Percentiles rank a stretch among this genome's conserved stretches.
phyloP scores from a whole-genome alignment of 2,888 invertebrate species.

The Adineta ricciae region DNA sequence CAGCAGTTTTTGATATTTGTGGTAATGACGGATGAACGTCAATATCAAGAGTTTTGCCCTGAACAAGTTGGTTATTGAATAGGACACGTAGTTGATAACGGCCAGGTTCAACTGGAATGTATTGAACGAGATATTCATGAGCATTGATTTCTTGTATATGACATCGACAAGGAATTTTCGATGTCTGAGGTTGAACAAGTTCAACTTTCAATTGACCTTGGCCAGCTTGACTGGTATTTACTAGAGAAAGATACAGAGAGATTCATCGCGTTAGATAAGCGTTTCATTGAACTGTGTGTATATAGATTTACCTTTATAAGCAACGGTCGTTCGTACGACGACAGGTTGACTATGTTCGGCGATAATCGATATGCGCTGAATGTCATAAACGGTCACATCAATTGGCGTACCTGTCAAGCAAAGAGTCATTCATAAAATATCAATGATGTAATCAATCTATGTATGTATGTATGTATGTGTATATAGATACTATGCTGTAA shows the following conservation, averaged over 20 bases:
- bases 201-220: slow-evolving; percentile 78
- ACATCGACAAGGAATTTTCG: slow-evolving; percentile 65
- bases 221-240: slow-evolving; percentile 94
- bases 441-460: not conserved
- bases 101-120: slow-evolving; percentile 80
- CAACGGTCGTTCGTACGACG: not conserved
- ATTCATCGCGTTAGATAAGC: too few relatives aligned
- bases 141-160: slow-evolving; percentile 37
- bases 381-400: not conserved
- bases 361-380: not conserved
- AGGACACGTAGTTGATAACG: slow-evolving; percentile 83
- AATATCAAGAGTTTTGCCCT: slow-evolving; percentile 54
- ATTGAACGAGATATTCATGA: slow-evolving; percentile 79
- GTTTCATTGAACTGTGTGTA: not conserved
- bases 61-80: slow-evolving; percentile 90
- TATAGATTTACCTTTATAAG: slow-evolving; percentile 16
- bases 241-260: slow-evolving; percentile 35
- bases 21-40: not conserved
- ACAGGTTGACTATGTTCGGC: not conserved
- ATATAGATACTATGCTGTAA: not conserved
- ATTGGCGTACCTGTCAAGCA: not conserved
- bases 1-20: not conserved
- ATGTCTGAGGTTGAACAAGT: slow-evolving; percentile 83
- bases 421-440: not conserved
- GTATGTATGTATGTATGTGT: too few relatives aligned